Conservation (phyloP, 2,888 invertebrate species). For the Oligia fasciuncula region DNA sequence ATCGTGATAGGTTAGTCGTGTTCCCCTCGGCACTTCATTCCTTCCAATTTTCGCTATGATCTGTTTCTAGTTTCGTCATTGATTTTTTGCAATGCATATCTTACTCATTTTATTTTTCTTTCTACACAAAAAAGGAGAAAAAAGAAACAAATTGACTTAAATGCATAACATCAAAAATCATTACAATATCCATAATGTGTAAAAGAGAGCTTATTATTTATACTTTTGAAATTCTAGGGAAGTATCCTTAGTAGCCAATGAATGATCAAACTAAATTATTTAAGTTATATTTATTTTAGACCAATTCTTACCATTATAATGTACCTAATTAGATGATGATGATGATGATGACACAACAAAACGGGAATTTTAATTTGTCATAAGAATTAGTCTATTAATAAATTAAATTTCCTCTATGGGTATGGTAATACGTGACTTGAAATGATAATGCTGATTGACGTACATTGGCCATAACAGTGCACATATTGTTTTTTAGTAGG, state of each 20-base stretch:
- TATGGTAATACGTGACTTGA: conserved; percentile 16
- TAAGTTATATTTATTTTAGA: background rate
- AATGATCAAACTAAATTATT: background rate
- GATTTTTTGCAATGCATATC: conserved; percentile 14
- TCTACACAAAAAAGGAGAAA: background rate
- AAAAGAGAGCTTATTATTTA: no score
- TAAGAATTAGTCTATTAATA: background rate
- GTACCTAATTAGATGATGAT: background rate
- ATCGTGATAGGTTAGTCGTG: conserved; percentile 62
- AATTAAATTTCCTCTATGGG: background rate
- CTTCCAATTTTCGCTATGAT: conserved; percentile 45
- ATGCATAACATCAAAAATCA: background rate
- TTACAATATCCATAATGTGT: no score
- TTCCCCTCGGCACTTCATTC: conserved; percentile 53
- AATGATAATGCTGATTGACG: conserved; percentile 9
- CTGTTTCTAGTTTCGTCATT: conserved; percentile 38
- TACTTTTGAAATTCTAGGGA: background rate
- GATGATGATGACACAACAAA: background rate
- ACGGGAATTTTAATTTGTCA: conserved; percentile 22
- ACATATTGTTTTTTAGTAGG: conserved; percentile 11
- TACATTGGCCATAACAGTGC: conserved; percentile 2
- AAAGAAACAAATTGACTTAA: background rate
- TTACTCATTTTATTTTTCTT: background rate
- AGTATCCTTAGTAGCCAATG: background rate
- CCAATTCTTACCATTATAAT: background rate